phyloP scores from a whole-genome alignment of 2,888 invertebrate species.

The Cryptocheilus praepositus region DNA sequence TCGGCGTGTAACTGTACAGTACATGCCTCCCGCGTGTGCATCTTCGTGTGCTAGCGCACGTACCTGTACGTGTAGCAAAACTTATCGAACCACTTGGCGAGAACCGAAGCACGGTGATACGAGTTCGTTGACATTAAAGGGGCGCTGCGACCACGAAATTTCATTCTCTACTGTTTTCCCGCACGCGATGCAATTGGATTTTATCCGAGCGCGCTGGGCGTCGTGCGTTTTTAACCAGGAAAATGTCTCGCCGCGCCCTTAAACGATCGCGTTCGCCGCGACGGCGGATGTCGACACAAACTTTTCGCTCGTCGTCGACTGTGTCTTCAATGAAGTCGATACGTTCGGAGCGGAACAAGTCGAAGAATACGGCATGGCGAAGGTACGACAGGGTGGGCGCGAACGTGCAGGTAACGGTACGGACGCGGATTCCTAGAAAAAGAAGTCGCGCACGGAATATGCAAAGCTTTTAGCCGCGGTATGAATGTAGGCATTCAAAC shows the following conservation, averaged over 20 bases:
- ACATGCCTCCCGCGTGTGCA: too few relatives aligned
- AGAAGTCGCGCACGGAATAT: constrained; percentile 41
- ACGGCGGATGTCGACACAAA: too few relatives aligned
- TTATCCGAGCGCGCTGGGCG: too few relatives aligned
- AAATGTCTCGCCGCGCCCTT: too few relatives aligned
- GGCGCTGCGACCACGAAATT: constrained; percentile 10
- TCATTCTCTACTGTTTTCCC: not conserved
- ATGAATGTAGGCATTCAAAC: constrained; percentile 66
- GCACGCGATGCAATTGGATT: too few relatives aligned
- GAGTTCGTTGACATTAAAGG: constrained; percentile 12
- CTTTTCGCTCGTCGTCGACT: too few relatives aligned
- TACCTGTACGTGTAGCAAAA: constrained; percentile 8
- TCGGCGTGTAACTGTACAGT: too few relatives aligned
- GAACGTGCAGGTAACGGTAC: not conserved
- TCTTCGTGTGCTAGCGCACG: too few relatives aligned
- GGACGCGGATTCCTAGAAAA: constrained; percentile 21
- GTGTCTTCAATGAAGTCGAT: not conserved
- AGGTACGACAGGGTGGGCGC: constrained; percentile 1
- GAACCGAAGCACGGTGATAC: constrained; percentile 19
- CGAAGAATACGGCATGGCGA: constrained; percentile 18
- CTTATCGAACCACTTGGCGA: constrained; percentile 26
- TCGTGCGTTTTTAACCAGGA: too few relatives aligned
- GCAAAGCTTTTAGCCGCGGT: constrained; percentile 58
- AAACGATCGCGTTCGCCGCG: too few relatives aligned
- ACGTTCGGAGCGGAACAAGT: constrained; percentile 1